Conservation (phyloP, 1,140 invertebrate species). For the Penaeus chinensis region DNA sequence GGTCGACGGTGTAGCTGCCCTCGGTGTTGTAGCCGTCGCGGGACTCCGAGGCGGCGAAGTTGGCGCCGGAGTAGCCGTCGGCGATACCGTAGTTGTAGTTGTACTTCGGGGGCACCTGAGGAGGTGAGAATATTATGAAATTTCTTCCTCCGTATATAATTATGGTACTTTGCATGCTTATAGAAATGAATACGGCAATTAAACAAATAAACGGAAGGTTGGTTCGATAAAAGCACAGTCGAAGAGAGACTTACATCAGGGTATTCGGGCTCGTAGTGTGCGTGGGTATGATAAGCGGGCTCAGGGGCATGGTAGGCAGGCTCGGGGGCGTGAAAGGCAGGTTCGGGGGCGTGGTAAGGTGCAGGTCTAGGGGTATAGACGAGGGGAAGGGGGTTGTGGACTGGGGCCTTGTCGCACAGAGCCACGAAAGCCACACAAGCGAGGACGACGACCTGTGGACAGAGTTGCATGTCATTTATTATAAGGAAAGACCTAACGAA, state of each 20-base stretch:
- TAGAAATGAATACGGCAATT: too few species aligned
- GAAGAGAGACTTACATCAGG: too few species aligned
- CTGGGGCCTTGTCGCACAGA: too few species aligned
- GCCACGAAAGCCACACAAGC: background rate
- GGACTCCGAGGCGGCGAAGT: constrained; percentile 29
- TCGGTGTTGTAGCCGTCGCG: constrained; percentile 66
- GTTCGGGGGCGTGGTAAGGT: background rate
- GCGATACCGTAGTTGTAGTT: constrained; percentile 61
- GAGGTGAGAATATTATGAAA: too few species aligned
- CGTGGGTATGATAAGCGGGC: background rate
- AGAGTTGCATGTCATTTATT: background rate
- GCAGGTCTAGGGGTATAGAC: background rate
- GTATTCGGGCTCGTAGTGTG: background rate
- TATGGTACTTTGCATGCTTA: too few species aligned
- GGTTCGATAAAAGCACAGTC: too few species aligned
- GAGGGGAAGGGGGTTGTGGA: background rate
- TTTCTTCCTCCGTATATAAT: too few species aligned
- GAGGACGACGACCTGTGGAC: background rate
- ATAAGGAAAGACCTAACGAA: too few species aligned
- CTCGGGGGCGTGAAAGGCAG: background rate
- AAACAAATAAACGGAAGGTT: too few species aligned
- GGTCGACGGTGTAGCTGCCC: constrained; percentile 1
- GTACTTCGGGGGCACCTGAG: constrained; percentile 30
- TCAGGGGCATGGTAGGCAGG: background rate
- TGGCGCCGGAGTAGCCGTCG: constrained; percentile 47